Conservation (phyloP, 2,888 invertebrate species). For the Nasonovia ribisnigri region DNA sequence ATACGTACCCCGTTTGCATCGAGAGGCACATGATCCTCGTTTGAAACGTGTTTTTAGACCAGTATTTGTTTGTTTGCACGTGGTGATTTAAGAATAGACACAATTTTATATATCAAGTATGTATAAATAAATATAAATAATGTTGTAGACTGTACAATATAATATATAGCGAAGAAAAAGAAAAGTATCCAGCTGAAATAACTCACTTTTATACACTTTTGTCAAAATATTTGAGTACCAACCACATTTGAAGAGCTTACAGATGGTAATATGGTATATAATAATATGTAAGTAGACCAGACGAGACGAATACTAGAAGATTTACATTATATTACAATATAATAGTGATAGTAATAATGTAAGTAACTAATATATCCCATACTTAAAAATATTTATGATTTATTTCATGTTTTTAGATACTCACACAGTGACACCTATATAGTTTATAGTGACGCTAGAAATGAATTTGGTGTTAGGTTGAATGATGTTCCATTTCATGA, state of each 20-base stretch:
- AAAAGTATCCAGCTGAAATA: not conserved
- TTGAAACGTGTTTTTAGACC: not conserved
- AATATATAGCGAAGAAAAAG: not conserved
- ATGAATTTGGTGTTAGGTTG: not conserved
- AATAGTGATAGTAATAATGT: not conserved
- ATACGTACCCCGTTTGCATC: not conserved
- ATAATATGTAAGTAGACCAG: not conserved
- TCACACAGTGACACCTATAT: not conserved
- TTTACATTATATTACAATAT: not conserved
- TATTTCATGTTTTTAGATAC: not conserved
- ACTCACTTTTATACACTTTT: not conserved
- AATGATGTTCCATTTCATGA: not conserved
- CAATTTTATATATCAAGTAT: not conserved
- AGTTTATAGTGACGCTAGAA: not conserved
- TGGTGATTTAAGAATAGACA: not conserved
- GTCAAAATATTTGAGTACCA: not conserved
- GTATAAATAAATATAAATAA: not conserved
- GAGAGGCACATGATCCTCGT: not conserved
- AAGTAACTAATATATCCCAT: not conserved
- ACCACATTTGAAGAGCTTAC: not conserved
- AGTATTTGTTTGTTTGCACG: not conserved
- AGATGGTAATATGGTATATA: too few species aligned
- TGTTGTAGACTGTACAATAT: not conserved
- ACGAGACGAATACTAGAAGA: not conserved
- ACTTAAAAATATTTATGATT: not conserved